These are phyloP conservation scores for Ichneumon xanthorius DNA, from an alignment of 2,888 invertebrate species.

Conservation along the genomic window DNA sequence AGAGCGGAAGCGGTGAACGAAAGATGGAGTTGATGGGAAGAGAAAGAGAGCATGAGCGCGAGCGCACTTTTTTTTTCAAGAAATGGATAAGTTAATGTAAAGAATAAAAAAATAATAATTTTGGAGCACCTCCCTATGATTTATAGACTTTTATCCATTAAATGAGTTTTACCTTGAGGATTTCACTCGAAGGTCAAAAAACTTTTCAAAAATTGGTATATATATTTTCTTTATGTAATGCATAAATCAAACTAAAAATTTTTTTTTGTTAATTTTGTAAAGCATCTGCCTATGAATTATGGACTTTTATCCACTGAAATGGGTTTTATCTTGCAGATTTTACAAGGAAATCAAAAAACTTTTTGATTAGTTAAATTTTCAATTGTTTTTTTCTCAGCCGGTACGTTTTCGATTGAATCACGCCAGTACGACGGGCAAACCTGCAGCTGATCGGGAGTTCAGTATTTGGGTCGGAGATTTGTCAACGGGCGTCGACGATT, in stretches of 20 bases:
- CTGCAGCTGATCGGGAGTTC: conserved; percentile 93
- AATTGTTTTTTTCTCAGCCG: conserved; percentile 80
- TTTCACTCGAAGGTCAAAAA: no score
- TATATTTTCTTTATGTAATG: no score
- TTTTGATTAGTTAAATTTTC: conserved; percentile 66
- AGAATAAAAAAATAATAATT: not conserved
- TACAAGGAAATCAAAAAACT: no score
- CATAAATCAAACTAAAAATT: not conserved
- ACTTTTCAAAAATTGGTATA: no score
- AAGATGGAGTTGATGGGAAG: no score
- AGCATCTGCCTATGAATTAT: conserved; percentile 15
- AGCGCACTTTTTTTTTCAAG: not conserved
- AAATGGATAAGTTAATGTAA: not conserved
- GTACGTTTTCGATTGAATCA: conserved; percentile 94
- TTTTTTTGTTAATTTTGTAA: not conserved
- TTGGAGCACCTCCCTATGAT: conserved; percentile 1
- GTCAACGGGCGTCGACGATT: conserved; percentile 96
- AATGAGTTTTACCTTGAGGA: not conserved
- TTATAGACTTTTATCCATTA: not conserved
- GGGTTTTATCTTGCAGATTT: no score
- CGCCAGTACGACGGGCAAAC: conserved; percentile 92
- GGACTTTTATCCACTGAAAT: not conserved
- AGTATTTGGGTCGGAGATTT: conserved; percentile 99
- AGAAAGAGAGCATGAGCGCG: no score
- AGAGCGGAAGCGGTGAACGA: no score